These are phyloP conservation scores for Telenomus remus DNA, from an alignment of 1,140 invertebrate genomes.

Conservation along the genomic window DNA sequence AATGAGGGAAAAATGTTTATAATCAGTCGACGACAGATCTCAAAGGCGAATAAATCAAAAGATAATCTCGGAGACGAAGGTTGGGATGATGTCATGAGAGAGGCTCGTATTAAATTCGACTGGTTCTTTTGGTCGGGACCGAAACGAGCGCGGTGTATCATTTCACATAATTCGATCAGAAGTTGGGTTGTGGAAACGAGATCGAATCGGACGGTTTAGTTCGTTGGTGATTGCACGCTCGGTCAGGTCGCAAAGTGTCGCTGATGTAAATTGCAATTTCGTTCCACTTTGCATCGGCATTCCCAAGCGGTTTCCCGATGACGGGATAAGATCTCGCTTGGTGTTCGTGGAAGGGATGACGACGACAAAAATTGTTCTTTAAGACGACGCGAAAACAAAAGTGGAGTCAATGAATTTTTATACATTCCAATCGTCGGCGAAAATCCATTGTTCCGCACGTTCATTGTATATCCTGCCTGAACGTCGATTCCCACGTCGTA, in stretches of 20 bases:
- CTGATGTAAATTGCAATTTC: conserved; percentile 9
- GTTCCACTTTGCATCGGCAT: conserved; percentile 14
- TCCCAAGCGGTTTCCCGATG: background rate
- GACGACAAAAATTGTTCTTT: conserved; percentile 9
- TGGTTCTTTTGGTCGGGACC: no score
- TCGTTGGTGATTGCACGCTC: conserved; percentile 25
- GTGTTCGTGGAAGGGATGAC: conserved; percentile 13
- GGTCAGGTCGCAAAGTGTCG: conserved; percentile 1
- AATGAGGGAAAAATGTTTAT: no score
- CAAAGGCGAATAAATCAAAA: no score
- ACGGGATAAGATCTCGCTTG: conserved; percentile 4
- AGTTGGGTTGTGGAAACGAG: background rate
- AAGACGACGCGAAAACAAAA: conserved; percentile 37
- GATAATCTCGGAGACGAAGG: no score
- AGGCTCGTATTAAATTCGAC: no score
- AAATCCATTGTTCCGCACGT: conserved; percentile 43
- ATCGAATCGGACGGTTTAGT: conserved; percentile 1
- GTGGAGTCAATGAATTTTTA: conserved; percentile 46
- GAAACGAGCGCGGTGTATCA: conserved; percentile 1
- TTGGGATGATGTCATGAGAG: no score
- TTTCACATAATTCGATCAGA: conserved; percentile 1
- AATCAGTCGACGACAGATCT: no score
- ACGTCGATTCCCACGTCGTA: conserved; percentile 50
- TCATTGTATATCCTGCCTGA: conserved; percentile 58
- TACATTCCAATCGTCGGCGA: conserved; percentile 21